Evolutionary conservation across 64 coral and sea anemone genomes (phyloP).

Genomic region (Actinia equina): DNA sequence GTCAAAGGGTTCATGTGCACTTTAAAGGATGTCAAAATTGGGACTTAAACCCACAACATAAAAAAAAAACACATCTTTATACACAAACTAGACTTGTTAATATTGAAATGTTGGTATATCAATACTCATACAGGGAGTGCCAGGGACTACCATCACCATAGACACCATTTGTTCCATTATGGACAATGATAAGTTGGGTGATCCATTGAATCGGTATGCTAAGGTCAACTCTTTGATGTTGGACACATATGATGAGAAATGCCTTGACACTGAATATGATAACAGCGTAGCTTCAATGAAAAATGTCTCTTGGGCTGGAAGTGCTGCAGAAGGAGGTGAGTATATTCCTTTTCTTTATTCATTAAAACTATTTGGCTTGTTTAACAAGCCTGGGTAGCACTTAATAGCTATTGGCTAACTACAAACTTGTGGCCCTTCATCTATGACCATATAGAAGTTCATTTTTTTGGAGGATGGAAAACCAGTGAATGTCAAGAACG

Average conservation of each 20-base stretch:
- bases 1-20: no score
- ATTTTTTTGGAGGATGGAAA: no score
- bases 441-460: no score
- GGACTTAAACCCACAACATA: no score
- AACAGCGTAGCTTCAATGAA: slow-evolving; percentile 56
- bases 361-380: no score
- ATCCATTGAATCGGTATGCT: slow-evolving; percentile 69
- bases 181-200: slow-evolving; percentile 67
- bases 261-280: slow-evolving; percentile 77
- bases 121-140: slow-evolving; percentile 52
- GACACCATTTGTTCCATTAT: slow-evolving; percentile 87
- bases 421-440: no score
- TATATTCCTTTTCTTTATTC: background rate
- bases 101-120: background rate
- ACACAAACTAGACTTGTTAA: background rate
- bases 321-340: slow-evolving; percentile 91
- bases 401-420: no score
- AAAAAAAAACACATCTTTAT: no score
- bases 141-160: slow-evolving; percentile 93
- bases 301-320: slow-evolving; percentile 80
- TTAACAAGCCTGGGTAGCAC: no score
- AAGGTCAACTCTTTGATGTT: slow-evolving; percentile 82
- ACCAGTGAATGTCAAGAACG: no score
- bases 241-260: slow-evolving; percentile 67
- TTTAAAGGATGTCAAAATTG: no score